Evolutionary conservation across 2,113 vertebrate genomes (phyloP).

Genomic region (Platichthys stellatus): DNA sequence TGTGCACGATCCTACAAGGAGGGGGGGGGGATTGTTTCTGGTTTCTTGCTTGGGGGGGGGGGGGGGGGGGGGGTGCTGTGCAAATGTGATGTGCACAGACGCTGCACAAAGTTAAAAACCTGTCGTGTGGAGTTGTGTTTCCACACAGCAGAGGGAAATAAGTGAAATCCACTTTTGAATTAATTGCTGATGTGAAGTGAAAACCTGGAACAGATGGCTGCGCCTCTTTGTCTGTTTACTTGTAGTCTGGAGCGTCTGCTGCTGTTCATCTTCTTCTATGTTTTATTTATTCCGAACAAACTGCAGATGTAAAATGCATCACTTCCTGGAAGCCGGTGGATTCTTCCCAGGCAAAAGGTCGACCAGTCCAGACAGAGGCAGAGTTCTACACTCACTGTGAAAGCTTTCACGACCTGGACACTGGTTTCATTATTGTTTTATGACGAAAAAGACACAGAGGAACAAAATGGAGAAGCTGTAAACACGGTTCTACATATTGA

Average conservation of each 20-base stretch:
- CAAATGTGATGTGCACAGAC: constrained; percentile 8
- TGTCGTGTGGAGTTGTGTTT: neutral
- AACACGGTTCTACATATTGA: neutral
- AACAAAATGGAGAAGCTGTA: neutral
- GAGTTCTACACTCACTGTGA: neutral
- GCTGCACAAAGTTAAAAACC: neutral
- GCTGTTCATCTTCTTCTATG: constrained; percentile 5
- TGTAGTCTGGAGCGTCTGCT: neutral
- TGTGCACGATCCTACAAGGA: constrained; percentile 24
- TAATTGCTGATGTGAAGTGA: neutral
- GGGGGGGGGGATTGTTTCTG: neutral
- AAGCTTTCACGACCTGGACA: constrained; percentile 35
- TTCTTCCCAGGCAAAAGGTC: neutral
- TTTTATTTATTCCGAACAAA: constrained; percentile 43
- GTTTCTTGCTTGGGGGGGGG: too few relatives aligned
- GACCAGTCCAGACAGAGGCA: neutral
- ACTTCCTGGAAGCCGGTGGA: constrained; percentile 6
- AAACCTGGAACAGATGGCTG: constrained; percentile 20
- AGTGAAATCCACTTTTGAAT: neutral
- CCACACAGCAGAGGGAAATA: neutral
- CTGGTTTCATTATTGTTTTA: constrained; percentile 34
- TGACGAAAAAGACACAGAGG: neutral
- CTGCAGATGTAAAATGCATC: constrained; percentile 27
- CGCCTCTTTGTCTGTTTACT: constrained; percentile 11
- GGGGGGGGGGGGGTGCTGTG: neutral